A percentile compares a stretch with the other conserved stretches of the same genome.
phyloP scores from a whole-genome alignment of 2,113 vertebrate species.

The Sinocyclocheilus maitianheensis region DNA sequence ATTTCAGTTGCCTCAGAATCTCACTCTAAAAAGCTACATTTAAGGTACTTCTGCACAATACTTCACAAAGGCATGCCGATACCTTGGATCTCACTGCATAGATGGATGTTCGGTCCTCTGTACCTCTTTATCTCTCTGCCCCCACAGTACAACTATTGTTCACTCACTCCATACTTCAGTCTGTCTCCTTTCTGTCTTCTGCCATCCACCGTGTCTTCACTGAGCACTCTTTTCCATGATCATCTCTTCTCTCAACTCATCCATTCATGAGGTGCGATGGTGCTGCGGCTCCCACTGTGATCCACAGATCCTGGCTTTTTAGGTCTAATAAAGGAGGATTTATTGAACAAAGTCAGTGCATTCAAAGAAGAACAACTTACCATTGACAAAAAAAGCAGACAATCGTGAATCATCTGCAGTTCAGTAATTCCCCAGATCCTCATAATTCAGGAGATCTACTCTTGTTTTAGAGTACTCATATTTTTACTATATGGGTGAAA shows the following conservation, averaged over 20 bases:
- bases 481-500: constrained; percentile 26
- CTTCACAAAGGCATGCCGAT: not conserved
- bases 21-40: not conserved
- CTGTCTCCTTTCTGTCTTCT: not conserved
- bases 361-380: constrained; percentile 33
- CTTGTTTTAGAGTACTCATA: not conserved
- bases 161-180: not conserved
- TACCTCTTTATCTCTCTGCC: not conserved
- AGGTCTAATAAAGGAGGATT: constrained; percentile 35
- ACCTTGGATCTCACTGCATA: constrained; percentile 33
- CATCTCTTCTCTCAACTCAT: constrained; percentile 45
- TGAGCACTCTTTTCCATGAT: constrained; percentile 1
- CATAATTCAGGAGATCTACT: not conserved
- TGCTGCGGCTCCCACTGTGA: constrained; percentile 21
- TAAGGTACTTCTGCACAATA: not conserved
- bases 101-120: constrained; percentile 32
- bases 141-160: not conserved
- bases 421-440: not conserved
- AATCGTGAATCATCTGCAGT: constrained; percentile 24
- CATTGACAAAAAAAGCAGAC: constrained; percentile 1
- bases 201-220: constrained; percentile 7
- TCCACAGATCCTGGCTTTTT: constrained; percentile 18
- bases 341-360: constrained; percentile 18
- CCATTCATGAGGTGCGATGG: constrained; percentile 56
- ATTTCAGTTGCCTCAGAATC: not conserved